phyloP scores from a whole-genome alignment of 2,888 invertebrate genomes.

The Microchrysa polita region DNA sequence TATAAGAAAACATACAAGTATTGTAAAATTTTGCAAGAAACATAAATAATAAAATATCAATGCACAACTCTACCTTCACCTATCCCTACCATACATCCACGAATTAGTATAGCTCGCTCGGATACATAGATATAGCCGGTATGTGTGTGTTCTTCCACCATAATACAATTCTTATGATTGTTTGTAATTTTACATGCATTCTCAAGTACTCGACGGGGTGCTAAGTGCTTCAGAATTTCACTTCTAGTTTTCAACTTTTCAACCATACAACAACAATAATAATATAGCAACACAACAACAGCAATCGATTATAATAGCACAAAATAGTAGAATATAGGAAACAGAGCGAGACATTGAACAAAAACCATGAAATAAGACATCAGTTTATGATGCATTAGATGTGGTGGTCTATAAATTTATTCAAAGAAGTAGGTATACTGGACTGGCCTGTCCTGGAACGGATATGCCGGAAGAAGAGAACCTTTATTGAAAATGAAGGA shows the following conservation, averaged over 20 bases:
- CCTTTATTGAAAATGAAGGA: too few relatives aligned
- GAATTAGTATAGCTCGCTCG: too few relatives aligned
- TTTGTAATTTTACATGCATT: slow-evolving; percentile 31
- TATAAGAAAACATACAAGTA: neutral
- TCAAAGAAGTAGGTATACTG: slow-evolving; percentile 9
- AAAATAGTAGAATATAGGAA: slow-evolving; percentile 28
- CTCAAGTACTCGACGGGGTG: slow-evolving; percentile 39
- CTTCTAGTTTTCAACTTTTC: slow-evolving; percentile 10
- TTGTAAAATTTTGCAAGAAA: neutral
- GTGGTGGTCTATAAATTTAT: slow-evolving; percentile 33
- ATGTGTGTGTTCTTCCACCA: too few relatives aligned
- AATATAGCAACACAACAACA: slow-evolving; percentile 12
- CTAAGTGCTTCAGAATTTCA: slow-evolving; percentile 35
- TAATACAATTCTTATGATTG: slow-evolving; percentile 27
- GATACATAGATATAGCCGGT: too few relatives aligned
- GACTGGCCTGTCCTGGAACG: too few relatives aligned
- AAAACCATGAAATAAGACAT: slow-evolving; percentile 33
- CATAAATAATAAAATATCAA: too few relatives aligned
- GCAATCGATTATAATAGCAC: slow-evolving; percentile 6
- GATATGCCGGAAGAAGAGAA: too few relatives aligned
- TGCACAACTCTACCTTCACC: too few relatives aligned
- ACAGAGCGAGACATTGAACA: slow-evolving; percentile 17
- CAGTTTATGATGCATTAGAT: slow-evolving; percentile 30
- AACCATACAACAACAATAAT: slow-evolving; percentile 11
- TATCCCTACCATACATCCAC: neutral